Evolutionary conservation across 2,888 invertebrate genomes (phyloP), one percentile per base, ranked within the genome.

Genomic region (Tetragonisca angustula): DNA sequence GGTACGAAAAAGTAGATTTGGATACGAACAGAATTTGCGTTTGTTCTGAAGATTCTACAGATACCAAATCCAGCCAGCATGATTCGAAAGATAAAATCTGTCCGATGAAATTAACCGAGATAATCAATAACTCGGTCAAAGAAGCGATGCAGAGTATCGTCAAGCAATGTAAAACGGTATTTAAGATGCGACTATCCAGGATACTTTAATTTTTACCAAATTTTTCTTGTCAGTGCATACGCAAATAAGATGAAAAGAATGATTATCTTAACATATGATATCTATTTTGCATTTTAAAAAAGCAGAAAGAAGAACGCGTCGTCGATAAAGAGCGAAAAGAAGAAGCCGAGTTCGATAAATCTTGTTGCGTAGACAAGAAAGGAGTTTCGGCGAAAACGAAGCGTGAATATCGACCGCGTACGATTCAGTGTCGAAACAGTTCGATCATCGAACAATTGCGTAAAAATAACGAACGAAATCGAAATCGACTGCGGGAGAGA

Each of bases 61-160:
- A 56, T n/a, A 73, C 50, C n/a, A n/a, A n/a, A 49, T 15, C 4
- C 4, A 3, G 5, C 9, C 50, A 65, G 17, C 17, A 36, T 15
- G 32, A 59, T 24, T 43, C 56, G 1, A 75, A 83, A 2, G 68
- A 83, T 32, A 81, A 84, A 27, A 73, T 85, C 6, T 84, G 78
- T 32, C 76, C 85, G 24, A 75, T 72, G 0, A 87, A 89, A 64
- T 74, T 92, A 21, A 90, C 81, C 15, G 90, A 91, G 64, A 87
- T 92, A 19, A 91, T 92, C 15, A 91, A 91, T 74, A 89, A 76
- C 65, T 91, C 91, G 56, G 90, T 91, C 61, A 92, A 92, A 76
- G 90, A 91, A 74, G 91, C 92, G 15, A 77, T 92, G 56, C 65
- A 91, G 70, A 90, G 76, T 56, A 89, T 92, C 24, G 90, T 89